Base-by-base conservation (phyloP, 2,797 vertebrate genomes). In the Taenioides sp. region DNA sequence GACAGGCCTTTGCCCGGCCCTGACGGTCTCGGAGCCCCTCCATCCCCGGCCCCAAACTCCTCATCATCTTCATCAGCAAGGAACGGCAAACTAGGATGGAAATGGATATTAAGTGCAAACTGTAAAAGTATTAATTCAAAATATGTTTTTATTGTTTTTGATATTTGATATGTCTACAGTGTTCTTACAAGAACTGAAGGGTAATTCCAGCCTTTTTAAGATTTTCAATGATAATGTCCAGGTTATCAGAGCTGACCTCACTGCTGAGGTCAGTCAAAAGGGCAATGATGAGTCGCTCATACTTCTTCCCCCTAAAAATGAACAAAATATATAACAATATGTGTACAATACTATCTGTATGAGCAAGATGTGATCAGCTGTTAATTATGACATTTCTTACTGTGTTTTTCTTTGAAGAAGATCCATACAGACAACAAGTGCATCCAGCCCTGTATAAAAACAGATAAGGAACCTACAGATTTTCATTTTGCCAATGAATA, bases 361-460 rank as follows among this genome's bases (percentile, higher is more conserved):
- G n/a, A 22, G n/a, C 54, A 55, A 23, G 65, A 28, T 71, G 49
- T 31, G 17, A 69, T 0, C 2, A 34, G 34, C 4, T 25, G 31
- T 57, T 12, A n/a, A 31, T 74, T n/a, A 69, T 0, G 25, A 7
- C 12, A 16, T 7, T 67, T 91, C 97, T 95, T 92, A 99, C 98
- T 95, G 66, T 37, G 95, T 97, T 87, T 94, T 92, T 20, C 83
- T 94, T 73, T 97, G 92, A 81, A 99, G 94, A 77, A 98, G 87
- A 90, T 99, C 97, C 98, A 99, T 98, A 85, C 94, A 96, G 67
- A 99, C 97, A 1, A 99, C 92, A 64, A 99, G 91, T 16, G 97
- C 97, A 90, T 99, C 97, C 71, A 99, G 85, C 93, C 97, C 97
- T 99, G 81, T 74, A 31, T 72, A 85, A 93, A 49, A 40, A 5